Conservation (phyloP, 2,797 vertebrate genomes). For the Gastrophryne carolinensis region DNA sequence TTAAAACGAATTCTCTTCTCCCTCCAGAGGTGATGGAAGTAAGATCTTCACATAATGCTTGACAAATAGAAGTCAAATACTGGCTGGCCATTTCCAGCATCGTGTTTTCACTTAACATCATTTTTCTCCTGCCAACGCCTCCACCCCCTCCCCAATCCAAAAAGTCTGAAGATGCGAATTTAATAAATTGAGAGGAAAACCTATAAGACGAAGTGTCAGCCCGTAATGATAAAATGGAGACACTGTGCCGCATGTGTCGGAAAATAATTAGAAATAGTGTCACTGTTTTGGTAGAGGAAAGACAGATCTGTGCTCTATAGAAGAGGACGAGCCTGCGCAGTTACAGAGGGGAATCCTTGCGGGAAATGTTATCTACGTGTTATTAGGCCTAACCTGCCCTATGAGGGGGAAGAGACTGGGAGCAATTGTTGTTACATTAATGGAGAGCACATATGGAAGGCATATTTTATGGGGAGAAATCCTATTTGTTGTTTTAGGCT, state of each 20-base stretch:
- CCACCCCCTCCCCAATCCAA: not conserved
- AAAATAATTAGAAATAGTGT: constrained; percentile 39
- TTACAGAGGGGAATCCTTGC: constrained; percentile 3
- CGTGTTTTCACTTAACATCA: constrained; percentile 16
- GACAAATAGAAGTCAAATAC: constrained; percentile 35
- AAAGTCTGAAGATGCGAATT: constrained; percentile 30
- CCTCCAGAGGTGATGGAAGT: not conserved
- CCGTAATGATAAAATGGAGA: constrained; percentile 34
- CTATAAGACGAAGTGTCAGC: constrained; percentile 32
- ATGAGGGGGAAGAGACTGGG: not conserved
- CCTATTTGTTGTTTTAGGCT: not conserved
- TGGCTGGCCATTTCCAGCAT: constrained; percentile 11
- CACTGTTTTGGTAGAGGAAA: constrained; percentile 3
- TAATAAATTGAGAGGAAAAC: constrained; percentile 35
- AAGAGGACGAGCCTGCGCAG: not conserved
- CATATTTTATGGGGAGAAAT: not conserved
- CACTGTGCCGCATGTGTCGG: not conserved
- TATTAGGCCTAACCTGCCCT: constrained; percentile 13
- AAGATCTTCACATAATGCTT: not conserved
- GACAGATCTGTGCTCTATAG: constrained; percentile 5
- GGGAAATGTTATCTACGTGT: constrained; percentile 17
- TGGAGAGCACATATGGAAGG: not conserved
- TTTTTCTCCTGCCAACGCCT: constrained; percentile 18
- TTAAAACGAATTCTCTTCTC: constrained; percentile 18
- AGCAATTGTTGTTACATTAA: not conserved